A percentile compares a stretch with the other conserved stretches of the same genome.
These are phyloP conservation scores for Microcebus lehilahytsara DNA, from an alignment of 2,113 vertebrate species.

Conservation along the genomic window DNA sequence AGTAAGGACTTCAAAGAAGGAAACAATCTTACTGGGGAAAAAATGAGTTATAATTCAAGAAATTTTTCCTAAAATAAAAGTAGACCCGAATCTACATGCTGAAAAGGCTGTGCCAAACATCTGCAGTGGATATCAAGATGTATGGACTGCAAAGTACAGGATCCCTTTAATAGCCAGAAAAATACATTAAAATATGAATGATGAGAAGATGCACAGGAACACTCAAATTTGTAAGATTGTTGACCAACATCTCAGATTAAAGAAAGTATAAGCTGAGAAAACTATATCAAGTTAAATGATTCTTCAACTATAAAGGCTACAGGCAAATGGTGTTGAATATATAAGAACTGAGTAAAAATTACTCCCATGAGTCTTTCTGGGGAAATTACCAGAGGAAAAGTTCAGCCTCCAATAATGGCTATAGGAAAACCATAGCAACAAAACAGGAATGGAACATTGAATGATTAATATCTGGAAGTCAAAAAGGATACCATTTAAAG, in stretches of 20 bases:
- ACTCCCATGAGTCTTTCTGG: not conserved
- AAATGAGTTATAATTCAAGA: not conserved
- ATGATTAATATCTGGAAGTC: not conserved
- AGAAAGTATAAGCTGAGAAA: not conserved
- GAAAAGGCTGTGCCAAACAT: not conserved
- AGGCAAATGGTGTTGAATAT: not conserved
- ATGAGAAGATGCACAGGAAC: not conserved
- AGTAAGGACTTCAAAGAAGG: not conserved
- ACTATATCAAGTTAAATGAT: not conserved
- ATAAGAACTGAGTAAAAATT: not conserved
- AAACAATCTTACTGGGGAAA: not conserved
- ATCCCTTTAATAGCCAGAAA: not conserved
- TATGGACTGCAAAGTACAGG: not conserved
- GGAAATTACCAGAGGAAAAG: constrained; percentile 15
- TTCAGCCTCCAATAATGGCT: not conserved
- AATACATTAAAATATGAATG: not conserved
- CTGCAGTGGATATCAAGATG: not conserved
- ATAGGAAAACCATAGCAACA: not conserved
- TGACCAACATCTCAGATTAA: not conserved
- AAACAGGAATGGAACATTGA: rapidly evolving
- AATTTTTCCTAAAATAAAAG: not conserved
- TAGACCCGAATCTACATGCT: not conserved
- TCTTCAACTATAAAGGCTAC: not conserved
- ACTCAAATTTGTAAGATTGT: not conserved
- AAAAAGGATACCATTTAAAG: not conserved